Evolutionary conservation across 2,797 vertebrate species (phyloP).

Genomic region (Sebastes itinus): DNA sequence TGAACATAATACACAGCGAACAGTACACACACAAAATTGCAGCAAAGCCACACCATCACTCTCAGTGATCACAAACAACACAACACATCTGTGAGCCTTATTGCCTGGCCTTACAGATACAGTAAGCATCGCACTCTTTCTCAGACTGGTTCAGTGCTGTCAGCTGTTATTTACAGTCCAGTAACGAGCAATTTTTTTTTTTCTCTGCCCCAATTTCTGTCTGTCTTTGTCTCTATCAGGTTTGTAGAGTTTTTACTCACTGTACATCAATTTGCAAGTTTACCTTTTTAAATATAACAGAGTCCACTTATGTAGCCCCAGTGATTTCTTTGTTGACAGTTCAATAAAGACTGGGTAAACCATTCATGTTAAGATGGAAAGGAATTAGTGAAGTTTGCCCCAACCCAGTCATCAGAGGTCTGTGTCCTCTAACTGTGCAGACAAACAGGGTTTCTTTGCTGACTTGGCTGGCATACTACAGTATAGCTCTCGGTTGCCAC

Average conservation of each 20-base stretch:
- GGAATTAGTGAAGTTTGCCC: neutral
- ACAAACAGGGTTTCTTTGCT: conserved; percentile 16
- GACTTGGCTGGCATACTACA: neutral
- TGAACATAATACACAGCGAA: neutral
- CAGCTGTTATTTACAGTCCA: conserved; percentile 15
- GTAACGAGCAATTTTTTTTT: neutral
- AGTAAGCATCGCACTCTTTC: neutral
- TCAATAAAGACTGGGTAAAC: neutral
- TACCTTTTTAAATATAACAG: neutral
- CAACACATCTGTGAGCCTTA: conserved; percentile 15
- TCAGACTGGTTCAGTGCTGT: neutral
- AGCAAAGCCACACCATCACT: conserved; percentile 8
- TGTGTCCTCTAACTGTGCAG: conserved; percentile 4
- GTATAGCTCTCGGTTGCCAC: conserved; percentile 12
- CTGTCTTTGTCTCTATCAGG: neutral
- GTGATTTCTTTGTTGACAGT: neutral
- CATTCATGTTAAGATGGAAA: neutral
- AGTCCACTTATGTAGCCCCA: neutral
- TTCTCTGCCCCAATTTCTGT: neutral
- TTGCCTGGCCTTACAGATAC: conserved; percentile 3
- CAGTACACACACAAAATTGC: conserved; percentile 16
- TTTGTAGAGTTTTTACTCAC: neutral
- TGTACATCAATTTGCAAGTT: neutral
- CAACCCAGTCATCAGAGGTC: neutral
- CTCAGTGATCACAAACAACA: conserved; percentile 3